Evolutionary conservation across 2,888 invertebrate species (phyloP).

Genomic region (Pantelozetes paolii): DNA sequence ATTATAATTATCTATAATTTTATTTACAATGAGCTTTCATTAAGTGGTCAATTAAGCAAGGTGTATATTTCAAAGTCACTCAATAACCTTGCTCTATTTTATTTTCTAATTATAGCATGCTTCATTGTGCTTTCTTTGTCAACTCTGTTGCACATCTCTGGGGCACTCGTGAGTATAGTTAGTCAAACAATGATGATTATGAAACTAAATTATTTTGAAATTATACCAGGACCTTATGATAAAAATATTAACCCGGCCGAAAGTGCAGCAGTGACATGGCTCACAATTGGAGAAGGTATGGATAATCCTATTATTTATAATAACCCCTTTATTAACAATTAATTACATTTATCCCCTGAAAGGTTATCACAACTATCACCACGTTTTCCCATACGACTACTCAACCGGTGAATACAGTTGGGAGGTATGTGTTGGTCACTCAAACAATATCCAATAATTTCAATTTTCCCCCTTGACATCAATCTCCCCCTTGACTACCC

Average conservation of each 20-base stretch:
- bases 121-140: conserved; percentile 87
- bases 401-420: conserved; percentile 53
- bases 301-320: background rate
- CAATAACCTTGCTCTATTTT: background rate
- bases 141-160: conserved; percentile 90
- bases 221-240: conserved; percentile 67
- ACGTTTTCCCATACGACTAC: conserved; percentile 55
- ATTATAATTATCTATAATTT: no score
- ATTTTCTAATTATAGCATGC: conserved; percentile 54
- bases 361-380: conserved; percentile 52
- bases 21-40: no score
- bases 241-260: conserved; percentile 59
- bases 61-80: background rate
- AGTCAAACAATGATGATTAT: background rate
- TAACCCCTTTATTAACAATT: background rate
- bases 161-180: conserved; percentile 62
- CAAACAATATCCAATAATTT: no score
- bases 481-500: no score
- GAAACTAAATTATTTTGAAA: background rate
- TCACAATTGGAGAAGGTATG: conserved; percentile 50
- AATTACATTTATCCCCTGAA: background rate
- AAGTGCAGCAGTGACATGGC: conserved; percentile 51
- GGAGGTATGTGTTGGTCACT: conserved; percentile 40
- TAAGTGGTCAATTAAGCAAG: no score
- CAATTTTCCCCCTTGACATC: no score